Base-by-base conservation (phyloP, 2,113 vertebrate genomes). In the Hystrix cristata region DNA sequence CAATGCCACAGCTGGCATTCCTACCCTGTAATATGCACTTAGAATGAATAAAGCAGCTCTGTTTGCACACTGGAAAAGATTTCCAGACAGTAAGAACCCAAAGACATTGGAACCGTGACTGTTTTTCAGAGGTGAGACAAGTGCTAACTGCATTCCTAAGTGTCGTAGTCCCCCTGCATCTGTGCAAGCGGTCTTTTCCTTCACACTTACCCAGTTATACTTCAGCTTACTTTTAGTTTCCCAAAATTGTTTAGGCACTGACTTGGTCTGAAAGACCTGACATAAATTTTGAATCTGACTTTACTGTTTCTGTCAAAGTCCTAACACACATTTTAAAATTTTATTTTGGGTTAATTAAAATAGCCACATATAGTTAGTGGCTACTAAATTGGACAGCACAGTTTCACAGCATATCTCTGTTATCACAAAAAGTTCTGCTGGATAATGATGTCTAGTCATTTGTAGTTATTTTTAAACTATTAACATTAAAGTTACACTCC, bases 331-430 rank as follows among this genome's bases (percentile, higher is more conserved):
- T 14, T 85, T 53, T 31, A 83, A 88, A 67, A 1, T 57, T 62
- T 93, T 87, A 65, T 60, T 83, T 91, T 55, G 71, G 71, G 84
- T 51, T 65, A 76, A 90, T 55, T 80, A 62, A 65, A 81, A 87
- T 0, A 87, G 80, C 29, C 34, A 74, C 64, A 46, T 0, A 18
- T 16, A 88, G 78, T 27, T 12, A 43, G 57, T 19, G 34, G 57
- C 71, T 91, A 25, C 55, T 57, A 43, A 3, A 55, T 2, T 4
- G 13, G 5, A 72, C 3, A 29, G 31, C 2, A 46, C 60, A 38
- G 25, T 59, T 53, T 29, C 51, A 16, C 9, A 82, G 31, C 7
- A 23, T 18, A 87, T 10, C 69, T 34, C 81, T 14, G 53, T 3
- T 25, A 48, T n/a, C 57, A 82, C 8, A 67, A n/a, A 62, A n/a